phyloP scores from a whole-genome alignment of 2,797 vertebrate species.

The Odontamblyopus rebecca region DNA sequence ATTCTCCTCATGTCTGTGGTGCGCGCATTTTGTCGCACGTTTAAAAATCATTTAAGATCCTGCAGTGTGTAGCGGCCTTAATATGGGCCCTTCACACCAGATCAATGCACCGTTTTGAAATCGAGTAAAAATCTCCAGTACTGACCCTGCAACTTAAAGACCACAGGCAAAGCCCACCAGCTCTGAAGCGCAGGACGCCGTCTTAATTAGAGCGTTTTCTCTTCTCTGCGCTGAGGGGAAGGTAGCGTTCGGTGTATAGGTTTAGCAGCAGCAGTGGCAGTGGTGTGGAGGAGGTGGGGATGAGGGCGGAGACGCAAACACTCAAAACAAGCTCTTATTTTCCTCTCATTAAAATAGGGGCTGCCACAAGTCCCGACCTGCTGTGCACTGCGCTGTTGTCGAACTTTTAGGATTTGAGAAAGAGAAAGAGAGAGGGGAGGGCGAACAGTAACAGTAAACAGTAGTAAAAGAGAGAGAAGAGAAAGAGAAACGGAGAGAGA shows the following conservation, averaged over 20 bases:
- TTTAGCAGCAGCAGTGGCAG: constrained; percentile 22
- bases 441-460: constrained; percentile 15
- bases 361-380: constrained; percentile 73
- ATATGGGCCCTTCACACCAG: neutral
- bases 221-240: constrained; percentile 53
- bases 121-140: neutral
- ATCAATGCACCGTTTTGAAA: neutral
- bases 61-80: too few relatives aligned
- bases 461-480: neutral
- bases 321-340: constrained; percentile 72
- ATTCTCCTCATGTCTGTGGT: too few relatives aligned
- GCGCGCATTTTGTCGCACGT: too few relatives aligned
- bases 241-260: constrained; percentile 29
- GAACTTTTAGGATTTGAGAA: constrained; percentile 46
- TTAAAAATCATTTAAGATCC: too few relatives aligned
- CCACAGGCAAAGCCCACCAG: constrained; percentile 25
- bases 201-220: constrained; percentile 68
- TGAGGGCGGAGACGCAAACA: constrained; percentile 62
- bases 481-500: constrained; percentile 12
- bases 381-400: constrained; percentile 57
- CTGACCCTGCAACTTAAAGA: constrained; percentile 50
- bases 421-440: constrained; percentile 10
- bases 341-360: constrained; percentile 71
- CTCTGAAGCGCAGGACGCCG: constrained; percentile 64
- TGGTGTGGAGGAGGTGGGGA: constrained; percentile 50